phyloP scores from a whole-genome alignment of 2,113 vertebrate species.

The Heloderma charlesbogerti region DNA sequence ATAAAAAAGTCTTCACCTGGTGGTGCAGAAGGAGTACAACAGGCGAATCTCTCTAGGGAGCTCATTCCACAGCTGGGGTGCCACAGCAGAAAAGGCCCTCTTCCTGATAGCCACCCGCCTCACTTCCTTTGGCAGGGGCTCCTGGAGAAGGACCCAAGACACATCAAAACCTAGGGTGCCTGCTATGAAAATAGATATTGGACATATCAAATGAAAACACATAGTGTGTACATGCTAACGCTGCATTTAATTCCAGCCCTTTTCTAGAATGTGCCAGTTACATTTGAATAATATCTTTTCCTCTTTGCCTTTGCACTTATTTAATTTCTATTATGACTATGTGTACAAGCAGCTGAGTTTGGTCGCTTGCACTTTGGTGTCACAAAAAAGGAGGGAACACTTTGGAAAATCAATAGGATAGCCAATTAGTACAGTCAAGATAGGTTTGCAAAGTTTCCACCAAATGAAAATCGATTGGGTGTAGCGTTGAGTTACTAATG shows the following conservation, averaged over 20 bases:
- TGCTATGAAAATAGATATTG: not conserved
- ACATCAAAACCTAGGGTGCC: not conserved
- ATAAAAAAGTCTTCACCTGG: too few relatives aligned
- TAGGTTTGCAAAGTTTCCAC: not conserved
- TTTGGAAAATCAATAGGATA: not conserved
- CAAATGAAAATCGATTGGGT: not conserved
- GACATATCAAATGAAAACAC: not conserved
- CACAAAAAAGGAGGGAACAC: not conserved
- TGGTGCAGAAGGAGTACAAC: too few relatives aligned
- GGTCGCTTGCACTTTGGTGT: not conserved
- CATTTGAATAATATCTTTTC: accelerated
- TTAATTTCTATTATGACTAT: accelerated
- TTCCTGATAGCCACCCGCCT: too few relatives aligned
- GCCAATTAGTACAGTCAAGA: not conserved
- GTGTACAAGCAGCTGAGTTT: not conserved
- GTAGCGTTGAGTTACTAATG: not conserved
- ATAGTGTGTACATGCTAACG: not conserved
- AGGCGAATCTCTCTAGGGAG: too few relatives aligned
- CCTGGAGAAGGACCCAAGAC: too few relatives aligned
- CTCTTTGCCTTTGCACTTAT: accelerated
- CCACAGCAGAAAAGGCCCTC: too few relatives aligned
- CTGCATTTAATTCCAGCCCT: not conserved
- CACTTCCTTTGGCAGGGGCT: too few relatives aligned
- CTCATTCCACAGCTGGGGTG: too few relatives aligned
- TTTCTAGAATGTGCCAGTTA: accelerated